These are phyloP conservation scores for Trematomus loennbergii DNA, from an alignment of 2,113 vertebrate species.

Conservation along the genomic window DNA sequence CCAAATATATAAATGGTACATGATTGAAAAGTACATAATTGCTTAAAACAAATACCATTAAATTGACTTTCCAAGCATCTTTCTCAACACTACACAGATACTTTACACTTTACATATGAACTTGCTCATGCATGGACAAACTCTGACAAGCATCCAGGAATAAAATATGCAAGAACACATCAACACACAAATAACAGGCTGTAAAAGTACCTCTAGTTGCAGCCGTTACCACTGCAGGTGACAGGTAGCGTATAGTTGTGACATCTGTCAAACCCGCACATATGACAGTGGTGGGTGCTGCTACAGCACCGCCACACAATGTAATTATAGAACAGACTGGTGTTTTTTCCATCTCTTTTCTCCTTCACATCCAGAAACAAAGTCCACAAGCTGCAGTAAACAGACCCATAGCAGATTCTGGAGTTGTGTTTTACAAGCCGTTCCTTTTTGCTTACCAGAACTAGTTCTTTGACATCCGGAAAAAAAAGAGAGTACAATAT, in stretches of 20 bases:
- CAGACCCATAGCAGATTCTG: background rate
- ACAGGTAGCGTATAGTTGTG: conserved; percentile 13
- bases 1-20: background rate
- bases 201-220: conserved; percentile 2
- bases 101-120: too few species aligned
- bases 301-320: conserved; percentile 9
- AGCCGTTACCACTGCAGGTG: conserved; percentile 22
- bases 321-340: conserved; percentile 40
- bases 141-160: background rate
- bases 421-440: background rate
- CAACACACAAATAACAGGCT: background rate
- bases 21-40: too few species aligned
- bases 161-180: background rate
- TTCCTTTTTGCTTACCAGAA: conserved; percentile 2
- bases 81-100: too few species aligned
- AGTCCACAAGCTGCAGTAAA: conserved; percentile 6
- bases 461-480: conserved; percentile 4
- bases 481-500: background rate
- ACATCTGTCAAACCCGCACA: conserved; percentile 11
- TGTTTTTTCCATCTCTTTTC: conserved; percentile 18
- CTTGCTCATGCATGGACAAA: background rate
- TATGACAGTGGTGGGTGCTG: conserved; percentile 2
- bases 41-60: too few species aligned
- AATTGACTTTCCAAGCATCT: too few species aligned
- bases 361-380: background rate